Conservation (phyloP, 2,797 vertebrate genomes). For the Diceros bicornis region DNA sequence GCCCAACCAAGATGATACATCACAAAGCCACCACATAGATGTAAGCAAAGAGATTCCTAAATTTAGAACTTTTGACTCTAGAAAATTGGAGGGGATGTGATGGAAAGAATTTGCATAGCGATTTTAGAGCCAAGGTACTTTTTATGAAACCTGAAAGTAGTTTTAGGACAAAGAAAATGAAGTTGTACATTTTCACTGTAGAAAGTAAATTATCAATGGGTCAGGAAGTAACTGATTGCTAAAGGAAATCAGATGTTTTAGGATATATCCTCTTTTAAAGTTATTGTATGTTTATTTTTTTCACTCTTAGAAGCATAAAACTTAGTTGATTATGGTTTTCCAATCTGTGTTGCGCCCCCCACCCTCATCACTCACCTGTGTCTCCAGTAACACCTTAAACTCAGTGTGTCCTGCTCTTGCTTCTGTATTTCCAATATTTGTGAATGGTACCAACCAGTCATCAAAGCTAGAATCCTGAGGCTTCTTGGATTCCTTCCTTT, state of each 20-base stretch:
- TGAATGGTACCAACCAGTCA: not conserved
- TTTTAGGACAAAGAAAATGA: not conserved
- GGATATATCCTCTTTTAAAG: not conserved
- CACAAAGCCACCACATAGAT: not conserved
- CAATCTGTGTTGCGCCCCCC: not conserved
- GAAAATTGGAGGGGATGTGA: not conserved
- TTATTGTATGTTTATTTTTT: not conserved
- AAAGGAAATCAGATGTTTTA: constrained; percentile 37
- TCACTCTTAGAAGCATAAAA: not conserved
- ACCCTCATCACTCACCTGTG: not conserved
- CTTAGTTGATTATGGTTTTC: not conserved
- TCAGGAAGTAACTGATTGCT: not conserved
- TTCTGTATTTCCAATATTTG: not conserved
- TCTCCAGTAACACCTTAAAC: not conserved
- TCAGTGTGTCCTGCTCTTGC: not conserved
- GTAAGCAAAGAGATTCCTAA: not conserved
- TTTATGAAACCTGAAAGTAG: constrained; percentile 26
- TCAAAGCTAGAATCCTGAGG: not conserved
- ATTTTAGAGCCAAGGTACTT: constrained; percentile 28
- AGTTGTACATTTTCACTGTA: constrained; percentile 20
- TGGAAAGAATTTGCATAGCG: not conserved
- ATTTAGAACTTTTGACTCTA: not conserved
- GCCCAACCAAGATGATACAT: not conserved
- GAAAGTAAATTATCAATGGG: not conserved
- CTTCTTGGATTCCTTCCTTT: not conserved